phyloP scores from a whole-genome alignment of 2,113 vertebrate genomes.

The Hipposideros armiger region DNA sequence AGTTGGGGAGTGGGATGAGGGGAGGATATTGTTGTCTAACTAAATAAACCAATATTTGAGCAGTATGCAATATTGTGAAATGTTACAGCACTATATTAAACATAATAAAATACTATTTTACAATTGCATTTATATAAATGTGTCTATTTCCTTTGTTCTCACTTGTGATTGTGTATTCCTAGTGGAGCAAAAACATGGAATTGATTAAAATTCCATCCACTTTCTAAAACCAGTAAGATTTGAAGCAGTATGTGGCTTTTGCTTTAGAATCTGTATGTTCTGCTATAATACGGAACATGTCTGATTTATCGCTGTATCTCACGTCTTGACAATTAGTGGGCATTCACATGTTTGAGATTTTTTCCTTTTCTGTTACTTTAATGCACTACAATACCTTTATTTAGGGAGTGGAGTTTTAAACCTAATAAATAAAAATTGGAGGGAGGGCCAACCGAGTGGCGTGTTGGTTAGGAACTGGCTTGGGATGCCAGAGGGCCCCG shows the following conservation, averaged over 20 bases:
- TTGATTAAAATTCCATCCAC: slow-evolving; percentile 21
- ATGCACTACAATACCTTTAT: neutral
- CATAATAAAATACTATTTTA: slow-evolving; percentile 89
- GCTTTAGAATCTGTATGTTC: slow-evolving; percentile 19
- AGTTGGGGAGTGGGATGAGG: slow-evolving; percentile 45
- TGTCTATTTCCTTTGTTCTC: slow-evolving; percentile 69
- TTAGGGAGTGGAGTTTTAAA: slow-evolving; percentile 16
- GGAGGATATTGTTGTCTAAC: slow-evolving; percentile 74
- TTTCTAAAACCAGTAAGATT: slow-evolving; percentile 51
- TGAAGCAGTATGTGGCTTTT: neutral
- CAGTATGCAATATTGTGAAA: slow-evolving; percentile 89
- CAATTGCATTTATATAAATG: slow-evolving; percentile 75
- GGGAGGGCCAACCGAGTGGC: neutral
- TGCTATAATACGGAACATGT: neutral
- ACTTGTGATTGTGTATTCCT: neutral
- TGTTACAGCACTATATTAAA: slow-evolving; percentile 85
- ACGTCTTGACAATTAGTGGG: neutral
- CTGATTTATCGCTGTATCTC: slow-evolving; percentile 20
- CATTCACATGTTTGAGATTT: slow-evolving; percentile 4
- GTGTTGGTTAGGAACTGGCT: too few relatives aligned
- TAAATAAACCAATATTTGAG: slow-evolving; percentile 80
- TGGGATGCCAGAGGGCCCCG: too few relatives aligned
- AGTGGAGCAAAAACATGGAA: slow-evolving; percentile 17
- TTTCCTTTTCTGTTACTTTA: slow-evolving; percentile 8
- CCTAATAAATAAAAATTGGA: neutral